These are phyloP conservation scores for Eleutherodactylus coqui DNA, from an alignment of 2,797 vertebrate genomes.

Conservation along the genomic window DNA sequence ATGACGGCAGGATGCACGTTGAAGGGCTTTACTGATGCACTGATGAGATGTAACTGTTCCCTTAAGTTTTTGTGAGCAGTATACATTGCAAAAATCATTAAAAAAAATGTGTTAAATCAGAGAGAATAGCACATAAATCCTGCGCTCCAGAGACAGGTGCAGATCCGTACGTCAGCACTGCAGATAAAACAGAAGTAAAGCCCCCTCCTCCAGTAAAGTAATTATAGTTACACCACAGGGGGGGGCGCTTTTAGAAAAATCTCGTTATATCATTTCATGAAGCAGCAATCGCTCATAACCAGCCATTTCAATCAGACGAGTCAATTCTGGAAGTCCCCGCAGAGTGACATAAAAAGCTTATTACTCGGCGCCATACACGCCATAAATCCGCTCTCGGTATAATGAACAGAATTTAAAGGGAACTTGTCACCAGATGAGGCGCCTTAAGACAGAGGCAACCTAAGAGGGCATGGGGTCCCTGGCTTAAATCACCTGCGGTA, in stretches of 20 bases:
- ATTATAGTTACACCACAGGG: background rate
- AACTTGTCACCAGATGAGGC: background rate
- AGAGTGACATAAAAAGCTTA: background rate
- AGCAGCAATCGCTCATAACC: background rate
- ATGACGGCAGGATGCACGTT: too few species aligned
- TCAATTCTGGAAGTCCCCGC: background rate
- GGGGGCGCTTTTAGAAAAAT: background rate
- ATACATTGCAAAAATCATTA: background rate
- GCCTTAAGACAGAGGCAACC: background rate
- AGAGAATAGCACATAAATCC: background rate
- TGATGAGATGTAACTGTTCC: too few species aligned
- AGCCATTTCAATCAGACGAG: background rate
- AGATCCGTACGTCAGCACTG: background rate
- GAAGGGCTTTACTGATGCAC: too few species aligned
- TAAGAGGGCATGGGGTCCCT: too few species aligned
- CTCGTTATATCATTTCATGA: background rate
- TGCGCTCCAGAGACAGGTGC: background rate
- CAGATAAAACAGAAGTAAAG: background rate
- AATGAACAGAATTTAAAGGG: background rate
- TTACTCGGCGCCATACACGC: background rate
- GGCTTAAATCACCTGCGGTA: too few species aligned
- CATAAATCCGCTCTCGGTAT: background rate
- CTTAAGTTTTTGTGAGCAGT: too few species aligned
- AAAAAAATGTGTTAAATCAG: background rate
- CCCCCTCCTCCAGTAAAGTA: background rate